A percentile compares a stretch with the other conserved stretches of the same genome.
Evolutionary conservation across 1,140 invertebrate genomes (phyloP).

Genomic region (Uloborus diversus): DNA sequence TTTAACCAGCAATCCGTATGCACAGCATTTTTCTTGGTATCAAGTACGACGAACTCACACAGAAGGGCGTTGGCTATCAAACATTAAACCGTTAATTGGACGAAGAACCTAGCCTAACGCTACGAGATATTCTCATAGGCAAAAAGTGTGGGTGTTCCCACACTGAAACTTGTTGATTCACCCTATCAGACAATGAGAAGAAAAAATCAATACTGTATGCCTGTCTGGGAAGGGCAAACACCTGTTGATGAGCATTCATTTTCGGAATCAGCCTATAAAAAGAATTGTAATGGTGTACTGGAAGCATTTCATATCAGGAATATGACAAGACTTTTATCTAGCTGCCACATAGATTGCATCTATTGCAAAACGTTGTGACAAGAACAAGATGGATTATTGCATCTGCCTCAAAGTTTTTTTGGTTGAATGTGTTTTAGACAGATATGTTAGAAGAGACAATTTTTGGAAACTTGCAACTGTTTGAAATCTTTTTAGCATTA

Average conservation of each 20-base stretch:
- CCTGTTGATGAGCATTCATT: not conserved
- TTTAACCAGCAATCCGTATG: too few species aligned
- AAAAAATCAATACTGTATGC: conserved; percentile 9
- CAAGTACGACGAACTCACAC: conserved; percentile 20
- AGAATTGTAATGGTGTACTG: too few species aligned
- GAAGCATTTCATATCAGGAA: too few species aligned
- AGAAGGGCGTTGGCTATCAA: conserved; percentile 12
- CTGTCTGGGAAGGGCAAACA: not conserved
- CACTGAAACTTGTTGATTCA: conserved; percentile 3
- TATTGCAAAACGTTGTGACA: too few species aligned
- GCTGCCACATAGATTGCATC: too few species aligned
- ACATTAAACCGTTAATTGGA: conserved; percentile 35
- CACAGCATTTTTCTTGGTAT: not conserved
- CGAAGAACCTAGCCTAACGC: not conserved
- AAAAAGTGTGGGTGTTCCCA: not conserved
- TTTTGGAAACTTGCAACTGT: too few species aligned
- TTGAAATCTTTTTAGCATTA: too few species aligned
- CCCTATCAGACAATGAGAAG: conserved; percentile 6
- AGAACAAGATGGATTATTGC: too few species aligned
- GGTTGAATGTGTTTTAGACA: too few species aligned
- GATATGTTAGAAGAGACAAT: too few species aligned
- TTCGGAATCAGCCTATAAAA: not conserved
- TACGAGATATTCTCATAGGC: not conserved
- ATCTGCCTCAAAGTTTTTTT: too few species aligned
- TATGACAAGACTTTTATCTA: too few species aligned